A percentile compares a stretch with the other conserved stretches of the same genome.
Evolutionary conservation across 37 sponge, comb jelly and placozoan genomes (phyloP).

Genomic region (Chondrosia reniformis): DNA sequence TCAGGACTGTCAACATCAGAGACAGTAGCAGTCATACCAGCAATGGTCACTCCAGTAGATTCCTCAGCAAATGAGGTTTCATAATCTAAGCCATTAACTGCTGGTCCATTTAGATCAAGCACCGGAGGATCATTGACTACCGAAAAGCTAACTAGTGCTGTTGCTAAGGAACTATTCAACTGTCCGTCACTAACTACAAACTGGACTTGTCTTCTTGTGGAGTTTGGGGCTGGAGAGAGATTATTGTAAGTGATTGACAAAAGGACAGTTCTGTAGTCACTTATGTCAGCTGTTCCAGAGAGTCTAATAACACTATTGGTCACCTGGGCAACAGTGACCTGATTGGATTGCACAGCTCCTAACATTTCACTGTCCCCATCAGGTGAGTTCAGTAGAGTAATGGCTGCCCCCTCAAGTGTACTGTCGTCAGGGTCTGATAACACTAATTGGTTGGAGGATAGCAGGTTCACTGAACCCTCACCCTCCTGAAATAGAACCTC

Average conservation of each 20-base stretch:
- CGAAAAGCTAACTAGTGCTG: constrained; percentile 41
- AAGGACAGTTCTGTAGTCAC: constrained; percentile 14
- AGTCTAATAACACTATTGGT: not conserved
- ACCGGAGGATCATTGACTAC: constrained; percentile 71
- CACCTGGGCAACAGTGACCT: not conserved
- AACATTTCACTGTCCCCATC: too few species aligned
- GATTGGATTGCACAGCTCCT: too few species aligned
- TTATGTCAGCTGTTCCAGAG: constrained; percentile 37
- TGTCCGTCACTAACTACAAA: constrained; percentile 56
- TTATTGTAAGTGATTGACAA: constrained; percentile 42
- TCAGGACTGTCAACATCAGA: constrained; percentile 51
- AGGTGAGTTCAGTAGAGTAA: constrained; percentile 21
- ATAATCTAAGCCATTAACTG: constrained; percentile 32
- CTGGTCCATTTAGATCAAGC: constrained; percentile 63
- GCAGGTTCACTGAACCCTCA: constrained; percentile 31
- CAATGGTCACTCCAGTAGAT: constrained; percentile 5
- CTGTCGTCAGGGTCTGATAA: constrained; percentile 51
- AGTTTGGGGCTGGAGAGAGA: constrained; percentile 19
- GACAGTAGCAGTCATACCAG: constrained; percentile 8
- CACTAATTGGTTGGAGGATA: not conserved
- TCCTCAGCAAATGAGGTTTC: constrained; percentile 35
- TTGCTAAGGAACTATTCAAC: constrained; percentile 19
- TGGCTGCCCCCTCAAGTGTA: constrained; percentile 3
- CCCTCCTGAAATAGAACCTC: constrained; percentile 49
- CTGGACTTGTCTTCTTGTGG: constrained; percentile 20